phyloP scores from a whole-genome alignment of 2,113 vertebrate genomes.

The Enhydra lutris region DNA sequence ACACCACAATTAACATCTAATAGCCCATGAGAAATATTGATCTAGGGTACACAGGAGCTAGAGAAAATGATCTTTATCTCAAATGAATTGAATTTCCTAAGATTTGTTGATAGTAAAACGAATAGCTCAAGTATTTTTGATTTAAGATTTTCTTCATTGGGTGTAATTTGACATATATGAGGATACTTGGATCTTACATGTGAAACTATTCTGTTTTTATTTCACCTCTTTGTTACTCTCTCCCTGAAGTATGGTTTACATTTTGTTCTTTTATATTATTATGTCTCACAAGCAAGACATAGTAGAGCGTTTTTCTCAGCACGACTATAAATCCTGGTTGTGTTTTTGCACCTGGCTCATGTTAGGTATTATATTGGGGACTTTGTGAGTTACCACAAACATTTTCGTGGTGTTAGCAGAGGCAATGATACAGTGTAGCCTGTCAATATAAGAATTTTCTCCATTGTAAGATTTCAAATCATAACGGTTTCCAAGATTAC shows the following conservation, averaged over 20 bases:
- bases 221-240: conserved; percentile 16
- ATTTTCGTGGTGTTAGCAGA: neutral
- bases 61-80: neutral
- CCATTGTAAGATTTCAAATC: neutral
- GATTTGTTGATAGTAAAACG: neutral
- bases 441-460: neutral
- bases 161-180: neutral
- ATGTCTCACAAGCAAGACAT: neutral
- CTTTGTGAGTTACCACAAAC: neutral
- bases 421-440: neutral
- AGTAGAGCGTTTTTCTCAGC: neutral
- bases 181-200: neutral
- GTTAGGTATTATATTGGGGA: neutral
- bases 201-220: neutral
- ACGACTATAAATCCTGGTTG: neutral
- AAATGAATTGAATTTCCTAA: conserved; percentile 19
- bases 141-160: neutral
- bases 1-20: neutral
- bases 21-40: neutral
- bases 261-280: neutral
- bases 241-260: neutral
- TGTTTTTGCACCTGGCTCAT: neutral
- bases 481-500: neutral
- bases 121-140: neutral
- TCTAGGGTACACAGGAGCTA: neutral